Evolutionary conservation across 2,888 invertebrate species (phyloP), one percentile per base, ranked within the genome.

Genomic region (Allophyes oxyacanthae): DNA sequence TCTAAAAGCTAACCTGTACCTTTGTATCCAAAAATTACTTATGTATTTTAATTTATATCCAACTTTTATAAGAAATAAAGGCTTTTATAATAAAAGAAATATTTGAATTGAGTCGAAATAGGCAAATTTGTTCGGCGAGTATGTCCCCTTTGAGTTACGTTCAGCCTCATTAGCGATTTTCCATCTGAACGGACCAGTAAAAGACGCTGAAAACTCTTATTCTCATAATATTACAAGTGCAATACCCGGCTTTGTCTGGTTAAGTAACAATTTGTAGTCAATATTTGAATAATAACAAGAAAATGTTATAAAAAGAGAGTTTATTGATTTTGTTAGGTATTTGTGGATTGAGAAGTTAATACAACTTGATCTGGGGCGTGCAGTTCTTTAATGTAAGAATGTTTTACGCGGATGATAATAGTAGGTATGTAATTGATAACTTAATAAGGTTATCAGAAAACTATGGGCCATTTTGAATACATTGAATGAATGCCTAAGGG

Each of bases 91-190:
- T 73, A 68, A 63, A 65, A 66, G 53, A 75, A 70, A 65, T 66
- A 55, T 65, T 60, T 43, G 50, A 59, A 70, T 66, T 65, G 76
- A 71, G 50, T 78, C 57, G 75, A 70, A 85, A 81, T 76, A 82
- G 77, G 79, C 75, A 86, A 83, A 83, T 85, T 85, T 78, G 74
- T 75, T 77, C 78, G 57, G 45, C 48, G 59, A 80, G 82, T 75
- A 69, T 81, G 79, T 82, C 78, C 78, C 81, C 84, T 84, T 84
- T 82, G 83, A 87, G 79, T 77, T 79, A 78, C 82, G 82, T 82
- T 87, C 84, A 75, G 82, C 79, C 84, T 90, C 90, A 90, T 91
- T 91, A 89, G 83, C 87, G 88, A 89, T 90, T 90, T 90, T 90
- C 85, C 87, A 83, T 72, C 72, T 73, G 82, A 86, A 77, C 68